Evolutionary conservation across 2,113 vertebrate genomes (phyloP), one percentile per base, ranked within the genome.

Genomic region (Fulica atra): DNA sequence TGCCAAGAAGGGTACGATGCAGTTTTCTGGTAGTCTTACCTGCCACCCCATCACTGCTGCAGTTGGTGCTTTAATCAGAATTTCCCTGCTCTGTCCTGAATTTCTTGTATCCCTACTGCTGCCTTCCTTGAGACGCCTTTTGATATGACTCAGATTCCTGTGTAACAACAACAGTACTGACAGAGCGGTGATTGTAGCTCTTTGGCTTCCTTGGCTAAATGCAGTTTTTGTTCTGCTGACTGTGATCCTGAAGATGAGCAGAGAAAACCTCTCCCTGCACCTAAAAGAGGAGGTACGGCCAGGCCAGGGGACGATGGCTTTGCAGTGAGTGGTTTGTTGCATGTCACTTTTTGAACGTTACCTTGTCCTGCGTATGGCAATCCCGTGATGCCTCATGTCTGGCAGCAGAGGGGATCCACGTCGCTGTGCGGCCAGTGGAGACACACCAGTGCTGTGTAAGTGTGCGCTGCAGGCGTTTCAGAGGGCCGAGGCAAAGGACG

Each of bases 71-170:
- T 76, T 35, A 31, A 63, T 57, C 51, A 82, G 54, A 84, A 94
- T 72, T 96, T 86, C 85, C 66, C 64, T 64, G n/a, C 46, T 86
- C 61, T 0, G 3, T 48, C 94, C 66, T 63, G 85, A 91, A 92
- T 96, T 94, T 95, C 89, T 83, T 31, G 88, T 83, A 70, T 82
- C 68, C 73, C 92, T 64, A 26, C 76, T 70, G 36, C 1, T 4
- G 50, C 56, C 68, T 95, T 91, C 87, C 57, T 71, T 72, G 31
- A 80, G 66, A 81, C n/a, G 50, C 74, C 44, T 92, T 69, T 83
- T 33, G 42, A 33, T 60, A 4, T 94, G 93, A 96, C 82, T 97
- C 95, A 96, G 56, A 53, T 89, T 88, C 76, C 90, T 81, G 82
- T 73, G 14, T 68, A 76, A 84, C 92, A 85, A 20, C 85, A 73